Percentiles rank a stretch among this genome's conserved stretches.
Conservation (phyloP, 2,797 vertebrate genomes). For the Periophthalmus magnuspinnatus region DNA sequence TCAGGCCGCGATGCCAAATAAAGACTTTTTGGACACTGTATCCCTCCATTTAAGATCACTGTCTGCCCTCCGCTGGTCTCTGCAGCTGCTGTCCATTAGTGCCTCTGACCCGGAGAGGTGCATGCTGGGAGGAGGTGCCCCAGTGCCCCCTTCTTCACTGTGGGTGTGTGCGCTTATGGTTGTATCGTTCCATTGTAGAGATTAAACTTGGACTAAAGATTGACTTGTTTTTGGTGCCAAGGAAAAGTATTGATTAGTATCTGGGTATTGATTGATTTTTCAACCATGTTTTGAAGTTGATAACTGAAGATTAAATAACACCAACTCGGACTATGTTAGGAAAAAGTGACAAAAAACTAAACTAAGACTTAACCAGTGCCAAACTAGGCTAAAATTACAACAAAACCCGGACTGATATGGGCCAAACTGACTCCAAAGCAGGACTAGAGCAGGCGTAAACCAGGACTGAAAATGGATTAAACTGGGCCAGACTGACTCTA, state of each 20-base stretch:
- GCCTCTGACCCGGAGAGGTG: slow-evolving; percentile 24
- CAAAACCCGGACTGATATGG: no score
- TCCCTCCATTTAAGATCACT: slow-evolving; percentile 6
- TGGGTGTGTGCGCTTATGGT: slow-evolving; percentile 3
- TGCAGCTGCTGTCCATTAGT: slow-evolving; percentile 46
- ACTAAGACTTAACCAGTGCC: no score
- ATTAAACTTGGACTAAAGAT: no score
- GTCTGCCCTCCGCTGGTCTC: slow-evolving; percentile 20
- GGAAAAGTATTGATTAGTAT: no score
- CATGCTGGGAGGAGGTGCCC: slow-evolving; percentile 47
- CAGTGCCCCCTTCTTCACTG: slow-evolving; percentile 27
- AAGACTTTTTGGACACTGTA: not conserved
- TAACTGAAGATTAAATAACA: no score
- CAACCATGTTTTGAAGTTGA: no score
- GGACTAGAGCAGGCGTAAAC: not conserved
- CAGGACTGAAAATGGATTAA: not conserved
- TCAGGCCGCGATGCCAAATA: not conserved
- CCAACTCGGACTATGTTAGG: no score
- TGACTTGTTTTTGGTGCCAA: no score
- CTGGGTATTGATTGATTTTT: no score
- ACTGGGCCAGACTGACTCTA: not conserved
- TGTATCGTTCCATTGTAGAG: not conserved
- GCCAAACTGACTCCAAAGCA: not conserved
- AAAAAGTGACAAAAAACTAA: no score
- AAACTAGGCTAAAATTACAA: no score